A percentile compares a stretch with the other conserved stretches of the same genome.
phyloP scores from a whole-genome alignment of 2,113 vertebrate species.

The Ursus arctos region DNA sequence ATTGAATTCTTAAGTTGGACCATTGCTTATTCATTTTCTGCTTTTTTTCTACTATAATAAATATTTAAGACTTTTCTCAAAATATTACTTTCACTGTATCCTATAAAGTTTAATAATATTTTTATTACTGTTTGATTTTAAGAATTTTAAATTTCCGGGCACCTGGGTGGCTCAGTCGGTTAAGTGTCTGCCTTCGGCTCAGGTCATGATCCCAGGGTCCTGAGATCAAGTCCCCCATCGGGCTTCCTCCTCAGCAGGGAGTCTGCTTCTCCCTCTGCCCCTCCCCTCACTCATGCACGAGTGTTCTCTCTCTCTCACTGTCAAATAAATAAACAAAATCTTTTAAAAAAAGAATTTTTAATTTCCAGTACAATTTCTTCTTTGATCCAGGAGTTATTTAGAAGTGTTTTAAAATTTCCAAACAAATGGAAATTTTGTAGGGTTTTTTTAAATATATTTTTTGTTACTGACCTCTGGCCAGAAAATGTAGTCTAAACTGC shows the following conservation, averaged over 20 bases:
- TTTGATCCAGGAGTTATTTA: slow-evolving; percentile 16
- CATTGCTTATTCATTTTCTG: neutral
- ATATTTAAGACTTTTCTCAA: slow-evolving; percentile 34
- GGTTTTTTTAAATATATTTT: neutral
- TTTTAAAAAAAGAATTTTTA: neutral
- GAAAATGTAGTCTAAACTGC: neutral
- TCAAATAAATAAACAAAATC: too few relatives aligned
- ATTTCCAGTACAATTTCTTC: slow-evolving; percentile 22
- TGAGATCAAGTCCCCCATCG: too few relatives aligned
- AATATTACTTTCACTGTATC: neutral
- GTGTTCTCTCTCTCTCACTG: too few relatives aligned
- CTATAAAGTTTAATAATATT: slow-evolving; percentile 22
- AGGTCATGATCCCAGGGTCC: too few relatives aligned
- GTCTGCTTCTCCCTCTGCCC: too few relatives aligned
- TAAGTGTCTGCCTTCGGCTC: neutral
- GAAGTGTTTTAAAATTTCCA: slow-evolving; percentile 38
- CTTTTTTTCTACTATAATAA: slow-evolving; percentile 23
- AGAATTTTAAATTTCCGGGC: slow-evolving; percentile 9
- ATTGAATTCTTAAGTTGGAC: neutral
- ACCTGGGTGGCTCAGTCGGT: neutral
- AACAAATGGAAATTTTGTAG: neutral
- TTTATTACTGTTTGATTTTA: slow-evolving; percentile 32
- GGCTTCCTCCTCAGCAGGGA: too few relatives aligned
- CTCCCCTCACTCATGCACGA: too few relatives aligned
- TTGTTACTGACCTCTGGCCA: neutral